Evolutionary conservation across 2,888 invertebrate species (phyloP), one percentile per base, ranked within the genome.

Genomic region (Furcula furcula): DNA sequence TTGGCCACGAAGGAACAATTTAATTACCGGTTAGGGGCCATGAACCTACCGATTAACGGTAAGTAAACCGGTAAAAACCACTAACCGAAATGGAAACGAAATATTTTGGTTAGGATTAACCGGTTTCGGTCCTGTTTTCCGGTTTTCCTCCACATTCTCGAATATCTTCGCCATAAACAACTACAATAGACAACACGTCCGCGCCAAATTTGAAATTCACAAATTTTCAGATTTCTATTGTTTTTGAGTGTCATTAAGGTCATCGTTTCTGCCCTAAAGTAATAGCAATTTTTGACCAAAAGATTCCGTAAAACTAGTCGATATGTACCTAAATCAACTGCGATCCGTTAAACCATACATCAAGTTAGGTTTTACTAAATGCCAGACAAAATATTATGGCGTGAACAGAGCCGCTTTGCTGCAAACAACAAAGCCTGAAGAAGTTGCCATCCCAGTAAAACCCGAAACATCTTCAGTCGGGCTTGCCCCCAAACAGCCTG

Each of bases 281-380:
- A 36, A 40, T 46, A 47, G 36, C 36, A 41, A 46, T 35, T 56
- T 47, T 40, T 36, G 32, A 45, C 34, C 31, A 35, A 34, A 46
- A 32, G 29, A 50, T 46, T 13, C 27, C 10, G 18, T 27, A 31
- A 11, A 49, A 31, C 7, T 32, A 31, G 16, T 26, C 29, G 36
- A 40, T 48, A 77, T 79, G 78, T 56, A 75, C 34, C 46, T 73
- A 53, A 70, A 66, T 66, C 67, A 63, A 45, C 46, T 74, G 36
- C 62, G 66, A 44, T 42, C 45, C 40, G 42, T 60, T 33, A 50
- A 42, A 23, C 45, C 39, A 4, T 38, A 40, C 28, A 29, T 53
- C 23, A 60, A 55, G 42, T 49, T 54, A 18, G 43, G 56, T 21
- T 45, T 61, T 44, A 26, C 45, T 19, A 49, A 40, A 30, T 49